Base-by-base conservation (phyloP, 1,140 invertebrate species). In the Platyscapa corneri region DNA sequence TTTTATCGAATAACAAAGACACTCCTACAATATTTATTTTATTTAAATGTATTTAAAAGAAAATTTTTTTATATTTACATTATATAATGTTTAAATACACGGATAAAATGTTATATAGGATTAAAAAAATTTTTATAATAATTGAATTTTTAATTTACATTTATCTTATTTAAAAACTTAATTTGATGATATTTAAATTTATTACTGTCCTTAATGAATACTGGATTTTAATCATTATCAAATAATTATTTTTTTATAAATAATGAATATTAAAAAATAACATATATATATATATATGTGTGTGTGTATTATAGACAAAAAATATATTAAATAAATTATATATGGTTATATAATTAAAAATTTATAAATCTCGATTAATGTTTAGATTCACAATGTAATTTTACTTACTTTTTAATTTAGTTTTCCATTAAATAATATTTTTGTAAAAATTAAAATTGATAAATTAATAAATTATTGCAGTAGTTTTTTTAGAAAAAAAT, bases 241-340 rank as follows among this genome's bases (percentile, higher is more conserved):
- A 27, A 64, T 64, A 64, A 64, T 64, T 64, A 23, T 30, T n/a
- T 67, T 67, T 67, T 67, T 32, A 67, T 67, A 67, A 67, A 67
- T 67, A 67, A 67, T 32, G 30, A 67, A 34, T 67, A 34, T 32
- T 67, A 30, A 67, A 67, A 67, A 67, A 67, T 67, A 67, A 67
- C 32, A 67, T 67, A 67, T 67, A 30, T 67, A 67, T 67, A 67
- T 67, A 67, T 8, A 67, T 67, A 67, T 18, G n/a, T n/a, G n/a
- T n/a, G n/a, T n/a, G n/a, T n/a, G n/a, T n/a, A n/a, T n/a, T n/a
- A n/a, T n/a, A n/a, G n/a, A n/a, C n/a, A n/a, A n/a, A n/a, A n/a
- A 67, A 30, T 67, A 67, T 6, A 67, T 67, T 32, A 67, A 67
- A 67, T 67, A 67, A 32, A 67, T 67, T 67, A 67, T n/a, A n/a